A percentile compares a stretch with the other conserved stretches of the same genome.
These are phyloP conservation scores for Neostethus bicornis DNA, from an alignment of 2,797 vertebrate genomes.

Conservation along the genomic window DNA sequence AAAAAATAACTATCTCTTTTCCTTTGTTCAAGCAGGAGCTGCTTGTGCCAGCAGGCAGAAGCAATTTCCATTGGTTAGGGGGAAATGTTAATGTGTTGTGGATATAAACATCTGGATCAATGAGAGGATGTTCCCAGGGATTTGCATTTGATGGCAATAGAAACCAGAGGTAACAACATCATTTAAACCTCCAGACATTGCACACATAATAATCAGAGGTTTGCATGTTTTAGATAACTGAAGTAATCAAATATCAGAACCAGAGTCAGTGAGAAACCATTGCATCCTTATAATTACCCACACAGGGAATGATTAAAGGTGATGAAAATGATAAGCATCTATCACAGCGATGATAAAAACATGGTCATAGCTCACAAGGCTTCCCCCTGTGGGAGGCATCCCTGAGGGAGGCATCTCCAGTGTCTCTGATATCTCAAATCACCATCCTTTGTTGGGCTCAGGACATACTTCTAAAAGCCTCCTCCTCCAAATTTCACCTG, in stretches of 20 bases:
- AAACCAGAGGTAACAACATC: background rate
- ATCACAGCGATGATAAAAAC: constrained; percentile 37
- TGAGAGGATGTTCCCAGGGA: constrained; percentile 23
- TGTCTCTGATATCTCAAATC: constrained; percentile 56
- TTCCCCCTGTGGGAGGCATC: constrained; percentile 15
- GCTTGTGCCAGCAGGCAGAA: constrained; percentile 40
- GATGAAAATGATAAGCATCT: constrained; percentile 58
- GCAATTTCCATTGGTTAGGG: constrained; percentile 59
- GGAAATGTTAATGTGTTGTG: constrained; percentile 57
- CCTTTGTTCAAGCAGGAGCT: constrained; percentile 60
- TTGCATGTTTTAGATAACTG: background rate
- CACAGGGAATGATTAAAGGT: constrained; percentile 51
- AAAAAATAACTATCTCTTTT: constrained; percentile 67
- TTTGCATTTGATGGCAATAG: background rate
- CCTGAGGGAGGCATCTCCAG: constrained; percentile 23
- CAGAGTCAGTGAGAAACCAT: constrained; percentile 13
- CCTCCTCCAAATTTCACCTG: constrained; percentile 37
- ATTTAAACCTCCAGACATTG: background rate
- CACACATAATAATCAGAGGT: background rate
- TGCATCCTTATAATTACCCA: constrained; percentile 24
- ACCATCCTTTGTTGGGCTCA: constrained; percentile 34
- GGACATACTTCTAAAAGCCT: constrained; percentile 66
- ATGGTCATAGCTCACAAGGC: constrained; percentile 19
- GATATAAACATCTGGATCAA: constrained; percentile 49
- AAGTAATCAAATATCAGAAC: background rate